These are phyloP conservation scores for Mola mola DNA, from an alignment of 2,113 vertebrate genomes.

Conservation along the genomic window DNA sequence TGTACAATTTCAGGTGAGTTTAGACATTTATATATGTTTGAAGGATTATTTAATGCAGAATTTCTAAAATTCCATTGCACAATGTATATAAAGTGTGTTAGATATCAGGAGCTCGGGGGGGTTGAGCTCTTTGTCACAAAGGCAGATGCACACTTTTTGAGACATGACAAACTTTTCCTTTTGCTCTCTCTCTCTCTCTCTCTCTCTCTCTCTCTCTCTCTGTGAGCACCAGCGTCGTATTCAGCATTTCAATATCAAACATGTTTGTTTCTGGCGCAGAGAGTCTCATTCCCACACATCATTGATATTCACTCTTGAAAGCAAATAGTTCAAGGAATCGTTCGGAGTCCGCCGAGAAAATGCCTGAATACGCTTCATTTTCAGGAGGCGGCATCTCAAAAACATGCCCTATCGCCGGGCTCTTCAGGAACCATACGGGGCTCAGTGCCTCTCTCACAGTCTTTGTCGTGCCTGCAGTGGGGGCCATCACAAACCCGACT, in stretches of 20 bases:
- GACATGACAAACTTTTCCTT: too few relatives aligned
- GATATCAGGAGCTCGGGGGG: neutral
- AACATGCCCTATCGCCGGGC: conserved; percentile 25
- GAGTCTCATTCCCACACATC: conserved; percentile 68
- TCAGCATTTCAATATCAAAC: conserved; percentile 68
- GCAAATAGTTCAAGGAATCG: conserved; percentile 75
- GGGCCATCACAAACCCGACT: conserved; percentile 64
- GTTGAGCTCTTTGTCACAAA: conserved; percentile 29
- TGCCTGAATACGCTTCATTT: conserved; percentile 48
- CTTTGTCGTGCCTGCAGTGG: conserved; percentile 60
- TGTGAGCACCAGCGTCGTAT: conserved; percentile 34
- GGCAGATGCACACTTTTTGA: conserved; percentile 5
- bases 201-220: conserved; percentile 2
- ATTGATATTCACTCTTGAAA: conserved; percentile 75
- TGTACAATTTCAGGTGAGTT: too few relatives aligned
- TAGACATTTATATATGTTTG: too few relatives aligned
- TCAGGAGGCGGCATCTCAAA: conserved; percentile 31
- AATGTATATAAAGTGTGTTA: too few relatives aligned
- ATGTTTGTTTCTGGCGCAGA: conserved; percentile 63
- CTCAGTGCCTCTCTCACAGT: conserved; percentile 25
- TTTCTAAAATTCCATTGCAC: too few relatives aligned
- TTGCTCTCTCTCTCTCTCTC: neutral
- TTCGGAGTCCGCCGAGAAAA: conserved; percentile 61
- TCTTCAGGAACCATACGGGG: conserved; percentile 24
- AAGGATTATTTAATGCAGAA: too few relatives aligned